Base-by-base conservation (phyloP, 2,113 vertebrate genomes). In the Vimba vimba region DNA sequence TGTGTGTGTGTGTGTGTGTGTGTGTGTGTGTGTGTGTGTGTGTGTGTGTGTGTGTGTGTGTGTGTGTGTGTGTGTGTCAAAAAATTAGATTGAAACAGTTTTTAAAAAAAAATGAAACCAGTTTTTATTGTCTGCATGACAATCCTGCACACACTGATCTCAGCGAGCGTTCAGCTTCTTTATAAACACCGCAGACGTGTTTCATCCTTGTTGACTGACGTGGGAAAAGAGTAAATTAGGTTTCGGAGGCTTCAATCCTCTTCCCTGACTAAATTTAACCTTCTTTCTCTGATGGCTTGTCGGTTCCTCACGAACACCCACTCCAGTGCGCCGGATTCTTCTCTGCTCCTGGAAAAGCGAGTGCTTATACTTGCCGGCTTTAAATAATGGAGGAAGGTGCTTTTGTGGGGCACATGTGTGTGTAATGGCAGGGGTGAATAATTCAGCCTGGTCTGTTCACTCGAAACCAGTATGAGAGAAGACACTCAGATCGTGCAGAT, bases 401-500 rank as follows among this genome's bases (percentile, higher is more conserved):
- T 76, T 85, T 85, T 60, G 30, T 9, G 36, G 79, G 43, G 30
- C 50, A 62, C 39, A 13, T 80, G 83, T 77, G 77, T 86, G 82
- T 86, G 82, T 59, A 73, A 68, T 71, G 78, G 55, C 79, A 79
- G 36, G 30, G 73, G 84, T 86, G 86, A 89, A 85, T 86, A 78
- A 89, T 89, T 87, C 62, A 86, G 33, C 78, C 52, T 39, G 1
- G n/a, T 86, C 68, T 33, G 68, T 62, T 82, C 57, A 60, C 69
- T 11, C 17, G 17, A 23, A 33, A 33, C 71, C 36, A 66, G 83
- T 50, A 89, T 83, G 55, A 80, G 84, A 83, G 82, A 71, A 89
- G 74, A 59, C 74, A 59, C 66, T 79, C 83, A 79, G 86, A 89
- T 87, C 88, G 83, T 83, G 79, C 83, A 75, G 73, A 89, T 66